Evolutionary conservation across 2,113 vertebrate genomes (phyloP).

Genomic region (Corvus hawaiiensis): DNA sequence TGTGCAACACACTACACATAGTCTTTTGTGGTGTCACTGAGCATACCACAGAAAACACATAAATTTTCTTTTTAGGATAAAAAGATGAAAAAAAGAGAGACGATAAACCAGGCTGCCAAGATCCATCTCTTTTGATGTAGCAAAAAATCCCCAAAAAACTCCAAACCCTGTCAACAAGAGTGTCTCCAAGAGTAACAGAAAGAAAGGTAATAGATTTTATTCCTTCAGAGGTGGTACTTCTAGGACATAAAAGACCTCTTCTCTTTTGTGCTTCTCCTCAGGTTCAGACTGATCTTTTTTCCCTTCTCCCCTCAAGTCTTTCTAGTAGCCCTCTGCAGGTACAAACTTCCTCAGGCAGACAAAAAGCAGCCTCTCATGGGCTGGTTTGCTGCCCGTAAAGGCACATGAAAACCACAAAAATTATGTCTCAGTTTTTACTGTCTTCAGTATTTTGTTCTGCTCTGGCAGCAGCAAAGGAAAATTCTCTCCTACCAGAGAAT

Average conservation of each 20-base stretch:
- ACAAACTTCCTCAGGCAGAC: neutral
- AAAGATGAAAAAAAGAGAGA: neutral
- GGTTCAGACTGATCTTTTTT: neutral
- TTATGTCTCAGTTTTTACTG: neutral
- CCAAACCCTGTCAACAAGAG: neutral
- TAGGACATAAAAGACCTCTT: neutral
- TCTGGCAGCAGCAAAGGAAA: neutral
- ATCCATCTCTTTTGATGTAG: neutral
- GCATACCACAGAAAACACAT: neutral
- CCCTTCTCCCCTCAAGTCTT: neutral
- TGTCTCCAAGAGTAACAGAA: neutral
- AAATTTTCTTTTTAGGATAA: neutral
- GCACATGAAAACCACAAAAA: neutral
- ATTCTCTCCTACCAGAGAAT: neutral
- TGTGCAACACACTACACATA: neutral
- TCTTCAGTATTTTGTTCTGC: neutral
- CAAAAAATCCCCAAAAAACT: neutral
- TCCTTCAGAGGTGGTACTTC: neutral
- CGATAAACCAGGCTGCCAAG: neutral
- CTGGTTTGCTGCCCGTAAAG: neutral
- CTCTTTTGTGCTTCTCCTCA: neutral
- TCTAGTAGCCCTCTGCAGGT: neutral
- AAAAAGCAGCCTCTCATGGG: neutral
- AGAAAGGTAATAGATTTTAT: neutral
- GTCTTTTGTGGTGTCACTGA: neutral